Evolutionary conservation across 2,888 invertebrate species (phyloP).

Genomic region (Atethmia centrago): DNA sequence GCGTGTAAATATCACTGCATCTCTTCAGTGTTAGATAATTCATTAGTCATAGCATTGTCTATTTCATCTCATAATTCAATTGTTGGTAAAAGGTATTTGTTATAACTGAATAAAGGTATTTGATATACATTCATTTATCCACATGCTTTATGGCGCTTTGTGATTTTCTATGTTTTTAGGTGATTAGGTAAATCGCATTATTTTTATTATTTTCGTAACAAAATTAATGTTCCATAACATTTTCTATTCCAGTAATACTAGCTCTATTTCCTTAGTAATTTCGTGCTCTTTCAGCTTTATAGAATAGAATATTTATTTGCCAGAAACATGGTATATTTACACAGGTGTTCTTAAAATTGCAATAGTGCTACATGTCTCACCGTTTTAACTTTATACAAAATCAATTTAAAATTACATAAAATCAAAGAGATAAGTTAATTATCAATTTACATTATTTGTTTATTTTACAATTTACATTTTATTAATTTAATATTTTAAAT

Average conservation of each 20-base stretch:
- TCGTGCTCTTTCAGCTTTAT: neutral
- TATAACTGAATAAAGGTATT: too few relatives aligned
- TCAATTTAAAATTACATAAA: too few relatives aligned
- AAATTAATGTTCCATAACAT: neutral
- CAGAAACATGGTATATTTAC: too few relatives aligned
- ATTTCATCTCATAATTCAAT: constrained; percentile 4
- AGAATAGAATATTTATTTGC: too few relatives aligned
- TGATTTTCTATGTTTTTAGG: too few relatives aligned
- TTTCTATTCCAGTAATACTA: neutral
- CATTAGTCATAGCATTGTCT: constrained; percentile 23
- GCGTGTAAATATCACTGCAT: constrained; percentile 22
- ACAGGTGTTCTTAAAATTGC: too few relatives aligned
- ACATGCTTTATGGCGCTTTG: neutral
- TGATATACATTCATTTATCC: neutral
- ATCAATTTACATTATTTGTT: too few relatives aligned
- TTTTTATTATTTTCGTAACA: neutral
- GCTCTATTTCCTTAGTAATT: constrained; percentile 1
- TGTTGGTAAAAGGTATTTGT: neutral
- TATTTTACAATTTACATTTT: too few relatives aligned
- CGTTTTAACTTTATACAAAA: too few relatives aligned
- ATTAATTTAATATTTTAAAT: too few relatives aligned
- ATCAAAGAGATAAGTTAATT: too few relatives aligned
- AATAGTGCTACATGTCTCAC: too few relatives aligned
- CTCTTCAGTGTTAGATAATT: constrained; percentile 35
- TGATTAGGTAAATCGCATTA: neutral